Evolutionary conservation across 35 echinoderm and acorn worm species (phyloP), one percentile per base, ranked within the genome.

Genomic region (Ophioderma brevispina): DNA sequence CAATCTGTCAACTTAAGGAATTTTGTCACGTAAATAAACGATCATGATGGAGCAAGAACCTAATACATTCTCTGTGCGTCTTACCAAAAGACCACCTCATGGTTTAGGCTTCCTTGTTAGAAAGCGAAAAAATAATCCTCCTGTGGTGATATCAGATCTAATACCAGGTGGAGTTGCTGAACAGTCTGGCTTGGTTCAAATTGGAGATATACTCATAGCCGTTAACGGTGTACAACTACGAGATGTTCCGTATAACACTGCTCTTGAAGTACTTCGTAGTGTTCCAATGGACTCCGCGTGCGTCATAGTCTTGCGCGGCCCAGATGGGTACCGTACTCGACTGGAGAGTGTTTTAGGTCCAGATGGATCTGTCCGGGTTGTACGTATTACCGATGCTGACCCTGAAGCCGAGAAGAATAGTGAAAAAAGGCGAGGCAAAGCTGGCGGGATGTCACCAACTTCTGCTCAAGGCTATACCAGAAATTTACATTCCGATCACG

Each of bases 171-270:
- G 96, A 25, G 96, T 94, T 0, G 96, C 96, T 1, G 96, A 98
- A 78, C 92, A 98, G 32, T 92, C 93, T 39, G 90, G 92, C 23
- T 56, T 98, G 38, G 90, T 98, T 33, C 89, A 89, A 35, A 88
- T 98, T 25, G 93, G 96, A 35, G 96, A 98, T 80, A 87, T 95
- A 21, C 85, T 98, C 33, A 36, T 98, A 19, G 92, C 90, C 13
- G 96, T 98, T 0, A 98, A 98, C 81, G 96, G 96, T 32, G 96
- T 98, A 33, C 89, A 98, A 81, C 42, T 98, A 11, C 89, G 87
- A 23, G 96, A 98, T 88, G 93, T 98, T 38, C 96, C 96, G 33
- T 98, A 98, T 80, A 95, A 89, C 10, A 98, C 96, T 4, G 96
- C 96, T 30, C 80, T 98, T 33, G 96, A 98, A 56, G 96, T 98